These are phyloP conservation scores for Cryptophagus acutangulus DNA, from an alignment of 2,888 invertebrate genomes.

Conservation along the genomic window DNA sequence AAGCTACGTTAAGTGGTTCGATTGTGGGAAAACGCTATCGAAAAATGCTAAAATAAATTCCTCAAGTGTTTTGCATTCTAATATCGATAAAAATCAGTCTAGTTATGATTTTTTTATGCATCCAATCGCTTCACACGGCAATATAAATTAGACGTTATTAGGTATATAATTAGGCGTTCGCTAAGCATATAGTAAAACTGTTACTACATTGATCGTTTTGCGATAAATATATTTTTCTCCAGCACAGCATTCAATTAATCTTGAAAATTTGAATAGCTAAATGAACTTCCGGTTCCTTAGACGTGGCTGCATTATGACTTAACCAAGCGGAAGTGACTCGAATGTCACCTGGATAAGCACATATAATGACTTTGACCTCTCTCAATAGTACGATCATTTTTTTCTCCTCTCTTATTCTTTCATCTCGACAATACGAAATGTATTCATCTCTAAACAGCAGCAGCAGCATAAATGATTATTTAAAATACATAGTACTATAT, in stretches of 20 bases:
- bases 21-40: too few species aligned
- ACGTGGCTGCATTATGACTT: constrained; percentile 36
- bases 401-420: constrained; percentile 21
- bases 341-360: constrained; percentile 41
- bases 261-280: constrained; percentile 19
- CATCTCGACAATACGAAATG: not conserved
- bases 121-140: constrained; percentile 4
- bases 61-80: too few species aligned
- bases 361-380: constrained; percentile 40
- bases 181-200: constrained; percentile 3
- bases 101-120: too few species aligned
- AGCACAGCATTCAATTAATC: too few species aligned
- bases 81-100: too few species aligned
- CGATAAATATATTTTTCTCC: too few species aligned
- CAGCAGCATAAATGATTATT: constrained; percentile 23
- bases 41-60: too few species aligned
- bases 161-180: constrained; percentile 4
- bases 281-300: constrained; percentile 32
- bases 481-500: constrained; percentile 26
- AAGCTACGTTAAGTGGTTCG: too few species aligned
- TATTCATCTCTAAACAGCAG: constrained; percentile 9
- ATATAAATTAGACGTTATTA: constrained; percentile 4
- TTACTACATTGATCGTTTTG: too few species aligned
- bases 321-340: constrained; percentile 44
- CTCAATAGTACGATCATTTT: too few species aligned